Evolutionary conservation across 1,140 invertebrate genomes (phyloP), one percentile per base, ranked within the genome.

Genomic region (Tetragonula clypearis): DNA sequence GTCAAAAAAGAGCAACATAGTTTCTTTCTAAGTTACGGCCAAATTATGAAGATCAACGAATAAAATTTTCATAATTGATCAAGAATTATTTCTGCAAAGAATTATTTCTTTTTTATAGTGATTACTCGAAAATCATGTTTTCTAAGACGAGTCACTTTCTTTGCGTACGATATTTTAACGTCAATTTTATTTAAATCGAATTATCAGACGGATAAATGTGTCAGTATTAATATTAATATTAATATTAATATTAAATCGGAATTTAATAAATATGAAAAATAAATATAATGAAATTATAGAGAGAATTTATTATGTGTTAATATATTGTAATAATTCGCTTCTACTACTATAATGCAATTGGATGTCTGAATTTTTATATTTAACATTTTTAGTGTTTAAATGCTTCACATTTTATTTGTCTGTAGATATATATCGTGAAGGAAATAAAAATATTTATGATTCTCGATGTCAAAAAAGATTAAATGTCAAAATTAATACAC

Each of bases 131-230:
- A 49, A 49, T 49, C 41, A 49, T 8, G 6, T 49, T 49, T 49
- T 49, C 6, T 49, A 49, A 49, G 41, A 49, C 41, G 8, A 49
- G 41, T 49, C 41, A 41, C 5, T 41, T 41, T 41, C 41, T 41
- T 41, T 41, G 41, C 41, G 41, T 41, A 41, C 41, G 41, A 41
- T 3, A 84, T 78, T 71, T 84, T 55, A 62, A 49, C 26, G 3
- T 26, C n/a, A n/a, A 78, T 84, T 55, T 84, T 71, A 84, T 62
- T 30, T 23, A 21, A 21, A 69, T 30, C 62, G 55, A 76, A 69
- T 53, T 77, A 23, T 30, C 17, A 68, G 55, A 23, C 17, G 41
- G 60, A 71, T 69, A 76, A 77, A 69, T 55, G 9, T 17, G 21
- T 65, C 65, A 55, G 2, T 11, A 26, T 35, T n/a, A n/a, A n/a